These are phyloP conservation scores for Camelus dromedarius DNA, from an alignment of 2,113 vertebrate genomes.

Conservation along the genomic window DNA sequence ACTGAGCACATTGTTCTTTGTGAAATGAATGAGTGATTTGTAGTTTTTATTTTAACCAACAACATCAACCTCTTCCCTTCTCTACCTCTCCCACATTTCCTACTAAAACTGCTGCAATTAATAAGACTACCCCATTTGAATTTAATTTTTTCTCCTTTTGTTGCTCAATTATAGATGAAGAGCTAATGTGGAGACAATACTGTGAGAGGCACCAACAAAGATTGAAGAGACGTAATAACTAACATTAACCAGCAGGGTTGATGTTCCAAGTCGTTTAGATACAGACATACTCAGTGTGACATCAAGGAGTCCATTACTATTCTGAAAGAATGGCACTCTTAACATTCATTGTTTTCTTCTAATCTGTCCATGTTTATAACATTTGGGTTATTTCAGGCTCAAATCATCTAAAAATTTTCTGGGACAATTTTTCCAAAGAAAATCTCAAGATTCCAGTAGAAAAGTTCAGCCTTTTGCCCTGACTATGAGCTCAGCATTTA, in stretches of 20 bases:
- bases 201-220: neutral
- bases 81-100: neutral
- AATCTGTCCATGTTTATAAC: neutral
- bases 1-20: neutral
- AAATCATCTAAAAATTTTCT: constrained; percentile 11
- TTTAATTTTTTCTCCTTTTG: neutral
- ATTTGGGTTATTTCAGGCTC: constrained; percentile 16
- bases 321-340: neutral
- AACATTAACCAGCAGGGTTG: neutral
- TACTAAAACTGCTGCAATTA: neutral
- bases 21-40: neutral
- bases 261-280: constrained; percentile 15
- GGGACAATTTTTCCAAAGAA: neutral
- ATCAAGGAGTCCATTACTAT: neutral
- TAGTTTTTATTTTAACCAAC: neutral
- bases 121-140: neutral
- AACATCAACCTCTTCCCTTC: neutral
- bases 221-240: neutral
- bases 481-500: neutral
- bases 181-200: neutral
- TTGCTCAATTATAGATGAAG: neutral
- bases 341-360: neutral
- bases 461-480: neutral
- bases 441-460: neutral
- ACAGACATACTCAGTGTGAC: neutral